These are phyloP conservation scores for Limosa lapponica DNA, from an alignment of 2,797 vertebrate species.

Conservation along the genomic window DNA sequence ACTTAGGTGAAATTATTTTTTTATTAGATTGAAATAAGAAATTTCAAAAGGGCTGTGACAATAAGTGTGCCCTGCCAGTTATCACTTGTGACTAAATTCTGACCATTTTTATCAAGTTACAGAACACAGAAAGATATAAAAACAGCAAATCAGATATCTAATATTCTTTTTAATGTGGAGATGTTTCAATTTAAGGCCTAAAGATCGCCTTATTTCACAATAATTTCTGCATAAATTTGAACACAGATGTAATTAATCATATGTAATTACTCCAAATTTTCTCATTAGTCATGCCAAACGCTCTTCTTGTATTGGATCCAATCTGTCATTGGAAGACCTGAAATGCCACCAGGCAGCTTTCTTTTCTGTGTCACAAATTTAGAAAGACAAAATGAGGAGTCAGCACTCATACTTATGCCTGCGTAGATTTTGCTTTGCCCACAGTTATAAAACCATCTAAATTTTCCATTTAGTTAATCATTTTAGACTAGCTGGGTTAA, in stretches of 20 bases:
- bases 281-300: conserved; percentile 24
- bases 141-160: neutral
- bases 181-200: neutral
- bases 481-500: conserved; percentile 40
- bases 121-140: neutral
- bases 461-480: neutral
- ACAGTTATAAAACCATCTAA: conserved; percentile 8
- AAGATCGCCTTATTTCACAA: neutral
- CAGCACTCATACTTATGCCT: conserved; percentile 33
- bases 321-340: conserved; percentile 11
- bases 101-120: neutral
- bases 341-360: conserved; percentile 15
- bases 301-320: neutral
- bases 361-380: conserved; percentile 24
- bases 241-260: neutral
- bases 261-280: neutral
- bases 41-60: neutral
- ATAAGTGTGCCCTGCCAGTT: neutral
- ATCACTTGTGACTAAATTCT: neutral
- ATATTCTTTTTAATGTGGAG: neutral
- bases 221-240: neutral
- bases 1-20: neutral
- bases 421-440: conserved; percentile 14
- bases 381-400: conserved; percentile 49
- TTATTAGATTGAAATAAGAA: neutral